phyloP scores from a whole-genome alignment of 2,113 vertebrate genomes.

The Neodon shergylaensis region DNA sequence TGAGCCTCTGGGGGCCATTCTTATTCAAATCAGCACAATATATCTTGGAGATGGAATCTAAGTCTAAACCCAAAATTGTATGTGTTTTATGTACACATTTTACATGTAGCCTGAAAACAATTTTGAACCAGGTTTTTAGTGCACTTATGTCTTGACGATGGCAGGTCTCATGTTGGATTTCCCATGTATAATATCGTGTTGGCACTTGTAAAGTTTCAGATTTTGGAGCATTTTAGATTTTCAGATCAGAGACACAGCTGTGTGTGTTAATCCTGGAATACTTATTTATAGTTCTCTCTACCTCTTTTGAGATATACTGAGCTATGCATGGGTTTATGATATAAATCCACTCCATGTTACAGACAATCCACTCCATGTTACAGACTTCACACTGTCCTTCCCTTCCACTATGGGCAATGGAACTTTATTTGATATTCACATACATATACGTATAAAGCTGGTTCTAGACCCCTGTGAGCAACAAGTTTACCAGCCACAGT shows the following conservation, averaged over 20 bases:
- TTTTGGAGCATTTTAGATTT: not conserved
- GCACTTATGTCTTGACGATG: not conserved
- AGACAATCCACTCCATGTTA: not conserved
- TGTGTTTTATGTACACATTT: not conserved
- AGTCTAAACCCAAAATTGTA: not conserved
- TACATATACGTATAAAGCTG: not conserved
- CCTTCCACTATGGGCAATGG: not conserved
- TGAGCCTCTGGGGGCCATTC: not conserved
- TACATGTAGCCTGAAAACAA: not conserved
- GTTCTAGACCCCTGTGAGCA: not conserved
- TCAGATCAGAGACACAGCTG: not conserved
- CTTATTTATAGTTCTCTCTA: not conserved
- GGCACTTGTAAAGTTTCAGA: not conserved
- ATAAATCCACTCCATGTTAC: not conserved
- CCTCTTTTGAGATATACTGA: not conserved
- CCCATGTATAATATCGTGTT: not conserved
- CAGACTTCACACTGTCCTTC: not conserved
- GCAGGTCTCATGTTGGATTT: not conserved
- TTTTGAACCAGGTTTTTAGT: not conserved
- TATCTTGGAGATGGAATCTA: not conserved
- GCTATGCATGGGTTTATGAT: not conserved
- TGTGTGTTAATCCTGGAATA: not conserved
- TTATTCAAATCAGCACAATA: not conserved
- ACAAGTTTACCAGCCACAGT: not conserved
- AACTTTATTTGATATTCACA: not conserved